Conservation (phyloP, 2,888 invertebrate species). For the Brachynemurus nebulosus region DNA sequence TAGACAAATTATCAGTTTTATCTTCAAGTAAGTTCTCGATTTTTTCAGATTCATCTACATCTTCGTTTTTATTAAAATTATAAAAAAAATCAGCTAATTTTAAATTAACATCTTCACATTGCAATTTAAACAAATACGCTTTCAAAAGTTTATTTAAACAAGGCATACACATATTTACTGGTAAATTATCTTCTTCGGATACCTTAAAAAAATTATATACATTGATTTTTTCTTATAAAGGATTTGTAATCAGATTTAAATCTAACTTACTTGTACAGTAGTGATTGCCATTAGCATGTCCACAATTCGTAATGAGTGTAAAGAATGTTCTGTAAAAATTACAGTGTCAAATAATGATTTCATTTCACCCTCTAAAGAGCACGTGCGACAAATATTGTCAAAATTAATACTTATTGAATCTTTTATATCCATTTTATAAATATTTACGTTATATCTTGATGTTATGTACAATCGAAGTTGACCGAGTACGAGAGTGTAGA, state of each 20-base stretch:
- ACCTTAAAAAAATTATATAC: too few species aligned
- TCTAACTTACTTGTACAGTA: background rate
- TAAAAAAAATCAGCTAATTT: background rate
- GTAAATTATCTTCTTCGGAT: background rate
- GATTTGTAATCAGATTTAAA: too few species aligned
- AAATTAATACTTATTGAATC: too few species aligned
- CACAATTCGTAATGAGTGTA: too few species aligned
- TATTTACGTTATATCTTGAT: too few species aligned
- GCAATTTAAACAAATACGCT: background rate
- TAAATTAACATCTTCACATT: background rate
- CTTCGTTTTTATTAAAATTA: background rate
- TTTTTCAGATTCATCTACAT: background rate
- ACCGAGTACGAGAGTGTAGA: too few species aligned
- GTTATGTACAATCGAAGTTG: too few species aligned
- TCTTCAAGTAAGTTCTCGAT: background rate
- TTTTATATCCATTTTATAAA: too few species aligned
- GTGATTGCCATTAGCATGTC: background rate
- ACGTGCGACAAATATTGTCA: background rate
- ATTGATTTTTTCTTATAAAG: too few species aligned
- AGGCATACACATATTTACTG: background rate
- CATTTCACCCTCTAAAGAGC: background rate
- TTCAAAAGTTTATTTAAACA: background rate
- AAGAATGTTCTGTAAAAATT: too few species aligned
- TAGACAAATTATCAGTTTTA: background rate
- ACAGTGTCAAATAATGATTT: background rate